Base-by-base conservation (phyloP, 2,888 invertebrate species). In the Papilio protenor region DNA sequence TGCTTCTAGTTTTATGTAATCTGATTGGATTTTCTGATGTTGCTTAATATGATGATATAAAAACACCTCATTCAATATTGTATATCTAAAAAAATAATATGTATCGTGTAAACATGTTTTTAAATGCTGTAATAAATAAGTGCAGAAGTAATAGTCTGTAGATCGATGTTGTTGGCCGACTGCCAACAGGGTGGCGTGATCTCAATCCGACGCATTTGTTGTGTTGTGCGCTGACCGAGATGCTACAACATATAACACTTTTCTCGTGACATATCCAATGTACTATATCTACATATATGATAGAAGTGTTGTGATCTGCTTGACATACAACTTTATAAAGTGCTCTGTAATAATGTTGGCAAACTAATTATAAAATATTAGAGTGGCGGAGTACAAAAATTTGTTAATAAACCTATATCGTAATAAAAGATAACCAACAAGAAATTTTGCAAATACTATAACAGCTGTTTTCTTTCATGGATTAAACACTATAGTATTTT, bases 131-230 rank as follows among this genome's bases (percentile, higher is more conserved):
- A 52, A 52, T 52, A 71, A 79, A 73, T 74, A 64, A 61, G 23
- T 59, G 77, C 52, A 74, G 75, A 64, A 87, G 84, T 81, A 85
- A 87, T 89, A 89, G 87, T 85, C 88, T 87, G 87, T 87, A 85
- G 82, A 89, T 89, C 87, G 85, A 89, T 88, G 86, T 82, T 81
- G 81, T 85, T 87, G 93, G 92, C 92, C 83, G 79, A 78, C 66
- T 78, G 89, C 93, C 93, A 93, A 90, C 84, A 82, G 88, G 89
- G 91, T 92, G 91, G 93, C 87, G 85, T 86, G 86, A 87, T 91
- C 88, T 83, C 86, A 87, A 89, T 87, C 88, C 89, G 71, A 57
- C 47, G 84, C 86, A 81, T 81, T 75, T 75, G 73, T 73, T 40
- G 64, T n/a, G 66, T 61, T 47, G 70, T 55, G 75, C 78, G 45